Conservation (phyloP, 2,113 vertebrate genomes). For the Rostratula benghalensis region DNA sequence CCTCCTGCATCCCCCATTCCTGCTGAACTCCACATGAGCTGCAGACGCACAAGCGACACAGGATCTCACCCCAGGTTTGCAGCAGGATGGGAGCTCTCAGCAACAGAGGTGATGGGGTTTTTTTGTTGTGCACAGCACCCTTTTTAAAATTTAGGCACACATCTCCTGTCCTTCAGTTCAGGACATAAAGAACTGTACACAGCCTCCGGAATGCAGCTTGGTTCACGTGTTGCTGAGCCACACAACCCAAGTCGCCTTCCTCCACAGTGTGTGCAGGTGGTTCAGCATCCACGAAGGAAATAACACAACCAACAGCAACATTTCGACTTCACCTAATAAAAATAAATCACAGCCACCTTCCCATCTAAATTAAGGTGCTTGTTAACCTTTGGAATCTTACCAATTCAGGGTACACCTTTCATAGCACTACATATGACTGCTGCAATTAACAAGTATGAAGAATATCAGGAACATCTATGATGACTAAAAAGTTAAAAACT, state of each 20-base stretch:
- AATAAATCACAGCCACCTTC: not conserved
- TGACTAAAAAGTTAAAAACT: not conserved
- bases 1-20: not conserved
- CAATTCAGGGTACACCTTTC: constrained; percentile 1
- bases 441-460: not conserved
- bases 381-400: constrained; percentile 16
- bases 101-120: not conserved
- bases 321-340: constrained; percentile 23
- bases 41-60: rapidly evolving
- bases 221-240: not conserved
- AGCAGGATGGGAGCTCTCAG: not conserved
- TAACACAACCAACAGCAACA: not conserved
- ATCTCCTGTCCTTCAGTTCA: not conserved
- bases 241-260: not conserved
- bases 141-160: not conserved
- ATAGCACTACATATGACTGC: not conserved
- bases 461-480: not conserved
- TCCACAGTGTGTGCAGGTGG: not conserved
- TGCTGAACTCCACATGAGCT: not conserved
- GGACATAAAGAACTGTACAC: not conserved
- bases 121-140: not conserved
- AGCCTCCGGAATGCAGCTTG: not conserved
- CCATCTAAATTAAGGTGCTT: constrained; percentile 4
- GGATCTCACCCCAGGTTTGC: not conserved
- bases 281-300: not conserved